Conservation (phyloP, 2,797 vertebrate genomes). For the Platalea minor region DNA sequence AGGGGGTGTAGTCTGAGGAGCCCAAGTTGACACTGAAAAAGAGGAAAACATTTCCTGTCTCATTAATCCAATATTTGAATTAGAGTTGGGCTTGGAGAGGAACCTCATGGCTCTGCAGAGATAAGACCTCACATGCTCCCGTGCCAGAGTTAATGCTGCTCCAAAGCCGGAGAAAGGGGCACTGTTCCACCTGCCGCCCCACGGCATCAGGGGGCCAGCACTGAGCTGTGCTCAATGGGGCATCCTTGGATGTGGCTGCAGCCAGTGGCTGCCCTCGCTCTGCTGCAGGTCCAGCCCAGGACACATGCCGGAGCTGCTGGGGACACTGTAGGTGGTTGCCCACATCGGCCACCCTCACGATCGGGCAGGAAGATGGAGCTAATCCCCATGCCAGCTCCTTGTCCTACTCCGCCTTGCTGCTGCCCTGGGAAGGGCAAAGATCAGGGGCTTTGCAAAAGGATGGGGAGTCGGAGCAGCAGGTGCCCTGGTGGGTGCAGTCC, state of each 20-base stretch:
- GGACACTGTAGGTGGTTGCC: not conserved
- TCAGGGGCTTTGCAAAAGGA: not conserved
- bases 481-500: not conserved
- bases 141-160: not conserved
- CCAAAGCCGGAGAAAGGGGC: not conserved
- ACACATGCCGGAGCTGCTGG: not conserved
- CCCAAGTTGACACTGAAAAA: not conserved
- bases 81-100: not conserved
- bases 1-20: not conserved
- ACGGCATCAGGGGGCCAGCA: fast-evolving
- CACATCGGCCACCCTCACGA: fast-evolving
- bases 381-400: not conserved
- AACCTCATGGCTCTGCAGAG: not conserved
- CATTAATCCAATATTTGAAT: constrained; percentile 8
- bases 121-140: not conserved
- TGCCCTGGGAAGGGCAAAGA: not conserved
- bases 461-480: not conserved
- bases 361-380: not conserved
- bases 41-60: not conserved
- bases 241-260: not conserved
- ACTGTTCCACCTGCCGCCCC: not conserved
- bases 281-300: not conserved
- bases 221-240: not conserved
- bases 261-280: not conserved
- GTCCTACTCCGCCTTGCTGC: not conserved